Evolutionary conservation across 35 echinoderm and acorn worm genomes (phyloP), one percentile per base, ranked within the genome.

Genomic region (Ptychodera flava): DNA sequence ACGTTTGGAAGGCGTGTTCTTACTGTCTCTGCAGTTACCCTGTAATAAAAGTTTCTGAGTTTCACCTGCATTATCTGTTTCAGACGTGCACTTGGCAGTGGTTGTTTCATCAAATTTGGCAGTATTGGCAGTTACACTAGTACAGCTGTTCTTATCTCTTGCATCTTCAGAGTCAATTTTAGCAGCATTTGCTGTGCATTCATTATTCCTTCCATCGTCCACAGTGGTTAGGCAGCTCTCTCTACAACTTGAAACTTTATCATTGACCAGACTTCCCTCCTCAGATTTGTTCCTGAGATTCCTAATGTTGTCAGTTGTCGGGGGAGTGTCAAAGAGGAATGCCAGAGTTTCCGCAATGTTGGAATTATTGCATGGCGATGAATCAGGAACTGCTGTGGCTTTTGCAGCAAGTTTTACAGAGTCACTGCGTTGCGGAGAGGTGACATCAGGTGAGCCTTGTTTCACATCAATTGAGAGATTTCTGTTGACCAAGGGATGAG

Each of bases 331-430:
- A 35, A 91, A 64, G 28, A 91, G 76, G 28, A 91, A 91, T 64
- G 90, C 90, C 30, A 91, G 80, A 0, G 85, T 91, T 52, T 91
- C 90, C 38, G 36, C 85, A 78, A 91, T 91, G 37, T 91, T 91
- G n/a, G 79, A 87, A 28, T 2, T 16, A 37, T 37, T 36, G 28
- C 37, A 33, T 10, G 82, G 82, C 35, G 82, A 83, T 15, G 16
- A 81, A 14, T 81, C 35, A 30, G 78, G 1, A n/a, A n/a, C n/a
- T n/a, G n/a, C n/a, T n/a, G n/a, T n/a, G n/a, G n/a, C n/a, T n/a
- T n/a, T n/a, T n/a, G n/a, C n/a, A n/a, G n/a, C n/a, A n/a, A n/a
- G n/a, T n/a, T n/a, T n/a, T n/a, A n/a, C n/a, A n/a, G n/a, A n/a
- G n/a, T n/a, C n/a, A n/a, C n/a, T n/a, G n/a, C n/a, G n/a, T n/a